Percentiles rank a stretch among this genome's conserved stretches.
Evolutionary conservation across 2,113 vertebrate genomes (phyloP).

Genomic region (Notothenia coriiceps): DNA sequence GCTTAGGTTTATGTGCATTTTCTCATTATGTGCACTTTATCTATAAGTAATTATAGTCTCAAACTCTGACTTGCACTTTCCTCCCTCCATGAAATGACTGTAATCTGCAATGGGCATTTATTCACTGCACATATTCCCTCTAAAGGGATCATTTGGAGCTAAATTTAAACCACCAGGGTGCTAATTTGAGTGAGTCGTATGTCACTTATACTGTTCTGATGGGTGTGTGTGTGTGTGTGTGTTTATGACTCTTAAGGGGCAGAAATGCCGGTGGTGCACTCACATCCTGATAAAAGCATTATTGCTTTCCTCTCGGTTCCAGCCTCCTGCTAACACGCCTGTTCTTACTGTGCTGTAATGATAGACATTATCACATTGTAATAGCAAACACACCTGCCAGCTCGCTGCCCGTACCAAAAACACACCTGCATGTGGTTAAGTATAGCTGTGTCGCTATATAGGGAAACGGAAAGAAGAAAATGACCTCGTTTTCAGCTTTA

Average conservation of each 20-base stretch:
- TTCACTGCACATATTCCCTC: conserved; percentile 33
- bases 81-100: conserved; percentile 14
- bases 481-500: conserved; percentile 36
- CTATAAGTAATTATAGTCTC: background rate
- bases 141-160: conserved; percentile 46
- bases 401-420: conserved; percentile 58
- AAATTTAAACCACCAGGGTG: conserved; percentile 58
- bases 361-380: conserved; percentile 75
- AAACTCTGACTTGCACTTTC: conserved; percentile 34
- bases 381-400: conserved; percentile 73
- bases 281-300: conserved; percentile 58
- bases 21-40: conserved; percentile 7
- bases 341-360: conserved; percentile 69
- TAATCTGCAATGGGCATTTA: conserved; percentile 44
- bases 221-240: background rate
- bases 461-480: conserved; percentile 62
- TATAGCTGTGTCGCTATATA: conserved; percentile 46
- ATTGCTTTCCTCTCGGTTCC: conserved; percentile 45
- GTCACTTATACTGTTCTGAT: conserved; percentile 3
- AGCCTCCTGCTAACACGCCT: conserved; percentile 48
- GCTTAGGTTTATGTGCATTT: background rate
- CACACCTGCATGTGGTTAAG: conserved; percentile 77
- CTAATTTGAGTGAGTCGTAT: conserved; percentile 58
- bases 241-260: background rate
- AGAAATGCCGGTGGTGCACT: conserved; percentile 43